phyloP scores from a whole-genome alignment of 2,888 invertebrate species.

The Nomada goodeniana region DNA sequence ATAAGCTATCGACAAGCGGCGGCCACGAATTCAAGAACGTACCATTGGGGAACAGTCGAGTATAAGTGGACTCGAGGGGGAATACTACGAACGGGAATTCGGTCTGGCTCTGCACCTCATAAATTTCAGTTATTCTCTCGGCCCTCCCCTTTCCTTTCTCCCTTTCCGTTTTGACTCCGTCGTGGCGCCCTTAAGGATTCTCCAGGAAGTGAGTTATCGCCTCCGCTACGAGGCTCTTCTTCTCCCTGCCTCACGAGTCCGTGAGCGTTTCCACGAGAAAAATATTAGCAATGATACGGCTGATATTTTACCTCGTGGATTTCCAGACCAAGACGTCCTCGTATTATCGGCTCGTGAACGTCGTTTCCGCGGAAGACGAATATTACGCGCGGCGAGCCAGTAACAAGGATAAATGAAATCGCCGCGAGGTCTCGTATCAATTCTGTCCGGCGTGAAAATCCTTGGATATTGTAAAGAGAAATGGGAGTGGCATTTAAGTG shows the following conservation, averaged over 20 bases:
- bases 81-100: conserved; percentile 80
- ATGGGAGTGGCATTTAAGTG: background rate
- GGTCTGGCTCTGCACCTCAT: conserved; percentile 80
- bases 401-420: conserved; percentile 40
- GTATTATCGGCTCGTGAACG: conserved; percentile 67
- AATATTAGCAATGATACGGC: conserved; percentile 73
- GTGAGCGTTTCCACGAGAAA: conserved; percentile 59
- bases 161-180: conserved; percentile 69
- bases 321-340: conserved; percentile 53
- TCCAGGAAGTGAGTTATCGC: conserved; percentile 72
- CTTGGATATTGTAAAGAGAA: background rate
- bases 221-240: conserved; percentile 48
- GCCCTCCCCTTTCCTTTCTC: conserved; percentile 57
- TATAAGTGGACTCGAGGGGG: conserved; percentile 80
- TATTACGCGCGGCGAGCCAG: conserved; percentile 34
- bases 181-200: conserved; percentile 71
- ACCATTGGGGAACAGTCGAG: conserved; percentile 62
- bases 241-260: conserved; percentile 34
- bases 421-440: conserved; percentile 39
- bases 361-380: conserved; percentile 57
- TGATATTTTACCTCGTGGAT: conserved; percentile 66
- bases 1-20: conserved; percentile 40
- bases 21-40: conserved; percentile 41
- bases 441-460: background rate
- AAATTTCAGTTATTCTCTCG: conserved; percentile 81